A percentile compares a stretch with the other conserved stretches of the same genome.
phyloP scores from a whole-genome alignment of 2,888 invertebrate species.

The Camponotus fellah region DNA sequence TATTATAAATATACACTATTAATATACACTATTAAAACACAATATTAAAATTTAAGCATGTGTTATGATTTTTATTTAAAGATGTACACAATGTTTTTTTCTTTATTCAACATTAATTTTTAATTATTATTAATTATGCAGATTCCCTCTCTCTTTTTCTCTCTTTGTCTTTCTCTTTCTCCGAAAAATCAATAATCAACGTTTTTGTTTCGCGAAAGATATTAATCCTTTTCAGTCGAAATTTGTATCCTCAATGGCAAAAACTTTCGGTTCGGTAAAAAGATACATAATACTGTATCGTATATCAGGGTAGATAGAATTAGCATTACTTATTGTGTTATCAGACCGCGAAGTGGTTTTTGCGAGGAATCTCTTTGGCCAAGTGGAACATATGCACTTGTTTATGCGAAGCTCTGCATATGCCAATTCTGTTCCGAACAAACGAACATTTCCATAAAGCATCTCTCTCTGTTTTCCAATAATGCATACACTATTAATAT shows the following conservation, averaged over 20 bases:
- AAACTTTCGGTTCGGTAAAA: neutral
- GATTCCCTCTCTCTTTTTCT: neutral
- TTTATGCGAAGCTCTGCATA: slow-evolving; percentile 39
- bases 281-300: neutral
- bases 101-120: neutral
- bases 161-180: neutral
- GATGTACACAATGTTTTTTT: neutral
- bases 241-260: slow-evolving; percentile 18
- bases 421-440: slow-evolving; percentile 48
- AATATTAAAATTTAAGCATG: neutral
- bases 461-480: slow-evolving; percentile 39
- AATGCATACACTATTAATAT: slow-evolving; percentile 33
- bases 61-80: neutral
- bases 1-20: neutral
- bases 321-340: slow-evolving; percentile 30
- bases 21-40: neutral
- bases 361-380: neutral
- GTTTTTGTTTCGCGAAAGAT: neutral
- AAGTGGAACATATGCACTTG: slow-evolving; percentile 47
- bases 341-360: slow-evolving; percentile 32
- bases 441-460: slow-evolving; percentile 49
- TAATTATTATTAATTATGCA: neutral
- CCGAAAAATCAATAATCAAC: neutral
- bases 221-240: slow-evolving; percentile 9
- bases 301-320: slow-evolving; percentile 22